Evolutionary conservation across 2,113 vertebrate genomes (phyloP).

Genomic region (Nothoprocta pentlandii): DNA sequence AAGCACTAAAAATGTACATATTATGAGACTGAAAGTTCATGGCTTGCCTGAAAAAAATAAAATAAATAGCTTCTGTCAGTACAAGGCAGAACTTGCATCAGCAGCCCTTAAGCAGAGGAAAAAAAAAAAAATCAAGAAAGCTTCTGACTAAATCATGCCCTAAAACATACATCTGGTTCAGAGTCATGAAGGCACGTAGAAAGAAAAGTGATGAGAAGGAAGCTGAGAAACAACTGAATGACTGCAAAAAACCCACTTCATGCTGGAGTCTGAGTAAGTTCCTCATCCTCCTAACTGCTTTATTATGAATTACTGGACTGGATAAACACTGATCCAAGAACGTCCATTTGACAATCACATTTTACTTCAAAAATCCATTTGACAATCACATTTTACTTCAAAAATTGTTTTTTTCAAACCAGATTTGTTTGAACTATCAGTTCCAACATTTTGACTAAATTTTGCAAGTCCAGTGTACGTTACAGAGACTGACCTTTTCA

Average conservation of each 20-base stretch:
- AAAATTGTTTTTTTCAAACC: background rate
- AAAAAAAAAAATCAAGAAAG: background rate
- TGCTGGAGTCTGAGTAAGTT: background rate
- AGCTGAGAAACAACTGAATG: background rate
- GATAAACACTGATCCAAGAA: background rate
- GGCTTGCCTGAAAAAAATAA: background rate
- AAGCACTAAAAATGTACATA: fast-evolving
- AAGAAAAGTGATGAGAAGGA: background rate
- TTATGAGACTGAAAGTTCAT: background rate
- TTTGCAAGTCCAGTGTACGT: conserved; percentile 57
- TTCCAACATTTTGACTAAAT: background rate
- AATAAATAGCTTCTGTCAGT: background rate
- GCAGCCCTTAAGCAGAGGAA: background rate
- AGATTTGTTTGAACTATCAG: conserved; percentile 18
- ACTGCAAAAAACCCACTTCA: background rate
- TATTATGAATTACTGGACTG: background rate
- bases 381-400: background rate
- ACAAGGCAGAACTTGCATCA: background rate
- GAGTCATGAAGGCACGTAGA: background rate
- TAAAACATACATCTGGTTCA: background rate
- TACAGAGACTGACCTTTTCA: conserved; percentile 54
- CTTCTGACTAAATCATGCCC: background rate
- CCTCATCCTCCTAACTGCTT: background rate
- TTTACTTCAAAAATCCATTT: conserved; percentile 8
- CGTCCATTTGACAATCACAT: background rate